A percentile compares a stretch with the other conserved stretches of the same genome.
phyloP scores from a whole-genome alignment of 2,888 invertebrate genomes.

The Nemotelus nigrinus region DNA sequence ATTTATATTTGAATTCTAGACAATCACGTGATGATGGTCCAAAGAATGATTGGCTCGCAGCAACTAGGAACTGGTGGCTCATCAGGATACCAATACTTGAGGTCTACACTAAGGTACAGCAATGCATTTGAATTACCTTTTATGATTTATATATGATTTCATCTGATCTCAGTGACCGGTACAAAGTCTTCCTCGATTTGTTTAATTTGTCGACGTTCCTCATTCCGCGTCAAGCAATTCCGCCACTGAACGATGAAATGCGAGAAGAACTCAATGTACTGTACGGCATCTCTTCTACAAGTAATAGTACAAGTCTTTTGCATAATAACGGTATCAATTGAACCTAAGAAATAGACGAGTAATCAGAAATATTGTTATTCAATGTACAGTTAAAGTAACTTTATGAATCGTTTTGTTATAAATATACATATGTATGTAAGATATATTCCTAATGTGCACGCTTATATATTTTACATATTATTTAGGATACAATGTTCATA shows the following conservation, averaged over 20 bases:
- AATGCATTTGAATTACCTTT: neutral
- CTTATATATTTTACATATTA: neutral
- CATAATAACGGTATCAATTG: constrained; percentile 9
- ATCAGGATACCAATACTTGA: constrained; percentile 96
- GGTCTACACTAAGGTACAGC: constrained; percentile 90
- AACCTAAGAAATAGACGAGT: neutral
- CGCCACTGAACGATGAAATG: constrained; percentile 86
- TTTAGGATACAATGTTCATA: too few relatives aligned
- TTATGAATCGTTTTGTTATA: neutral
- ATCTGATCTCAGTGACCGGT: constrained; percentile 83
- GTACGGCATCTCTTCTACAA: constrained; percentile 18
- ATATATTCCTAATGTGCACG: neutral
- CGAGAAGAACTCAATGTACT: constrained; percentile 56
- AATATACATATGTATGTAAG: neutral
- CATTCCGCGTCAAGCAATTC: constrained; percentile 90
- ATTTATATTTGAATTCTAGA: constrained; percentile 69
- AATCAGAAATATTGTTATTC: too few relatives aligned
- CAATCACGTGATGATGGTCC: constrained; percentile 98
- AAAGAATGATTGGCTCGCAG: constrained; percentile 97
- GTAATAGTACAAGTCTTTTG: neutral
- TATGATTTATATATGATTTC: constrained; percentile 30
- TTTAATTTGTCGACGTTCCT: constrained; percentile 97
- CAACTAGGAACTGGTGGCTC: constrained; percentile 97
- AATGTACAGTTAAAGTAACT: too few relatives aligned
- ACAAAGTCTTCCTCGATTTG: constrained; percentile 97